phyloP scores from a whole-genome alignment of 2,797 vertebrate species.

The Echeneis naucrates region DNA sequence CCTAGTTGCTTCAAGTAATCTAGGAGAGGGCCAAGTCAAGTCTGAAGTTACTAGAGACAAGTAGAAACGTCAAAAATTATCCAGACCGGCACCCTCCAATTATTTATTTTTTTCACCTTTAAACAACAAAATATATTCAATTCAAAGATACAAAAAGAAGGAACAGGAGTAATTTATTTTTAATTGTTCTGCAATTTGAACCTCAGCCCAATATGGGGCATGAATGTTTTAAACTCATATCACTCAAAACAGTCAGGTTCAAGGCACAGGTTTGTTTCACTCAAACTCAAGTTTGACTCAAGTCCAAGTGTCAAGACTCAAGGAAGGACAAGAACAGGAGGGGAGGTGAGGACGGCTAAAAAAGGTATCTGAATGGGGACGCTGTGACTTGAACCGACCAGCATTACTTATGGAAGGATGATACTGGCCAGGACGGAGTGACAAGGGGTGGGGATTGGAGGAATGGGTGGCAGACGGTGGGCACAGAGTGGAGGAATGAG shows the following conservation, averaged over 20 bases:
- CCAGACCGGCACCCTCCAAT: background rate
- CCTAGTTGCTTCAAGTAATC: background rate
- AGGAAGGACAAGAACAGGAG: constrained; percentile 77
- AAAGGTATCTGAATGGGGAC: constrained; percentile 28
- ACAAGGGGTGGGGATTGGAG: constrained; percentile 28
- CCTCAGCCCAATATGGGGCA: background rate
- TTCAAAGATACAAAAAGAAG: background rate
- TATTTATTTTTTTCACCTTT: background rate
- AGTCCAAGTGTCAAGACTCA: background rate
- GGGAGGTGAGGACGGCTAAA: constrained; percentile 43
- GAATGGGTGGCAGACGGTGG: constrained; percentile 64
- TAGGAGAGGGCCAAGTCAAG: background rate
- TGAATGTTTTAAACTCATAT: background rate
- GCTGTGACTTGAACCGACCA: constrained; percentile 69
- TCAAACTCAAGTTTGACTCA: background rate
- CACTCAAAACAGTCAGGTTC: background rate
- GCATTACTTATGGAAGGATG: constrained; percentile 85
- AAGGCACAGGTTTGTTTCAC: background rate
- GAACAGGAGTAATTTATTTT: background rate
- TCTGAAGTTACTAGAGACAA: background rate
- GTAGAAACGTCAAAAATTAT: background rate
- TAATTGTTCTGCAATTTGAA: background rate
- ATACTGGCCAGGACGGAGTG: constrained; percentile 66
- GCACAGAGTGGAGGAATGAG: constrained; percentile 18
- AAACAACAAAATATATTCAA: background rate